Evolutionary conservation across 2,797 vertebrate genomes (phyloP).

Genomic region (Cossypha niveicapilla): DNA sequence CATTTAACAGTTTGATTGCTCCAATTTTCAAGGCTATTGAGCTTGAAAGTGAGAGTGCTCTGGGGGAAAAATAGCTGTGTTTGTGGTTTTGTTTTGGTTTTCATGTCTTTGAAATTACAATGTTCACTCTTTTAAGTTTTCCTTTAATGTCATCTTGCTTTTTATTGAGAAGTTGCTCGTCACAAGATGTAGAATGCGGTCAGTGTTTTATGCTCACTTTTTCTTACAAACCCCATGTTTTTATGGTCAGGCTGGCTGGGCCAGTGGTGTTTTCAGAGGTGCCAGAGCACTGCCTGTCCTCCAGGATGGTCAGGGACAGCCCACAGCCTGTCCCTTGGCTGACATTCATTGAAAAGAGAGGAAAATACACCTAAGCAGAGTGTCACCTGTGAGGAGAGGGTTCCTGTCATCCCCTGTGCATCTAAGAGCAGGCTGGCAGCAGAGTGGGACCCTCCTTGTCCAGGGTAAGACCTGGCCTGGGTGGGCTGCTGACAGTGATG

Average conservation of each 20-base stretch:
- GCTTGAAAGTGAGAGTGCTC: conserved; percentile 42
- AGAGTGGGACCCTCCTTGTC: neutral
- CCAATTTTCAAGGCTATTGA: conserved; percentile 69
- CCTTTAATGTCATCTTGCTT: conserved; percentile 19
- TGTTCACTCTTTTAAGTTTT: neutral
- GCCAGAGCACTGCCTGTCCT: neutral
- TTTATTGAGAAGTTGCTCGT: neutral
- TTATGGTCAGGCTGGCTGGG: neutral
- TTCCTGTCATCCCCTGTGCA: rapidly evolving
- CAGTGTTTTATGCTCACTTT: neutral
- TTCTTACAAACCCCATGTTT: neutral
- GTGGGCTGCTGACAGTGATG: neutral
- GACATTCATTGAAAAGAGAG: neutral
- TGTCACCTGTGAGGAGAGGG: neutral
- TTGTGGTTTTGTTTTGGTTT: conserved; percentile 58
- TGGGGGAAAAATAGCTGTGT: conserved; percentile 45
- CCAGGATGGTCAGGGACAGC: neutral
- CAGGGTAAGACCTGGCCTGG: rapidly evolving
- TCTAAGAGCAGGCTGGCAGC: neutral
- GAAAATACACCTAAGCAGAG: neutral
- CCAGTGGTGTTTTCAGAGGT: neutral
- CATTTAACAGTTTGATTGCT: conserved; percentile 54
- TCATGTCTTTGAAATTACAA: conserved; percentile 4
- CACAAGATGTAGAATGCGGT: neutral
- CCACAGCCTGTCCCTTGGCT: neutral